Conservation (phyloP, 2,888 invertebrate species). For the Eupithecia vulgata region DNA sequence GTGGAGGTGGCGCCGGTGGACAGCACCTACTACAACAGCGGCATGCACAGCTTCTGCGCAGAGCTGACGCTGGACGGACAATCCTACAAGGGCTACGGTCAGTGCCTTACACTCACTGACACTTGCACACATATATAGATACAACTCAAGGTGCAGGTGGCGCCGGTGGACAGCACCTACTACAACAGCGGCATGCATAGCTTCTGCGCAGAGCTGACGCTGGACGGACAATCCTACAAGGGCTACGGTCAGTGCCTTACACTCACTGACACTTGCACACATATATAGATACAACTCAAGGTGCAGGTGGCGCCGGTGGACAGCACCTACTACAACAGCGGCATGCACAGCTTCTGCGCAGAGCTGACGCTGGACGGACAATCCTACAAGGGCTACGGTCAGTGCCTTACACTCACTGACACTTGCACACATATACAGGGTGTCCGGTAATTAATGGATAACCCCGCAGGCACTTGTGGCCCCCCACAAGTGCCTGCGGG, state of each 20-base stretch:
- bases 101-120: slow-evolving; percentile 10
- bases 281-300: slow-evolving; percentile 52
- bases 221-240: slow-evolving; percentile 70
- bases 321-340: slow-evolving; percentile 74
- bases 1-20: slow-evolving; percentile 76
- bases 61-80: slow-evolving; percentile 70
- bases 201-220: slow-evolving; percentile 73
- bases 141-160: slow-evolving; percentile 75
- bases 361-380: slow-evolving; percentile 70
- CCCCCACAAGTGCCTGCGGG: too few relatives aligned
- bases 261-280: neutral
- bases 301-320: slow-evolving; percentile 76
- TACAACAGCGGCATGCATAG: slow-evolving; percentile 63
- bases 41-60: slow-evolving; percentile 67
- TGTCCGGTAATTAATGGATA: too few relatives aligned
- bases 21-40: slow-evolving; percentile 74
- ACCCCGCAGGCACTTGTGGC: too few relatives aligned
- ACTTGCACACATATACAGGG: too few relatives aligned
- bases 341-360: slow-evolving; percentile 67
- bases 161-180: slow-evolving; percentile 69
- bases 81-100: slow-evolving; percentile 75
- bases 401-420: slow-evolving; percentile 10
- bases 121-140: too few relatives aligned
- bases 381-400: slow-evolving; percentile 75
- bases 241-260: slow-evolving; percentile 64